These are phyloP conservation scores for Nebria brevicollis DNA, from an alignment of 2,888 invertebrate species.

Conservation along the genomic window DNA sequence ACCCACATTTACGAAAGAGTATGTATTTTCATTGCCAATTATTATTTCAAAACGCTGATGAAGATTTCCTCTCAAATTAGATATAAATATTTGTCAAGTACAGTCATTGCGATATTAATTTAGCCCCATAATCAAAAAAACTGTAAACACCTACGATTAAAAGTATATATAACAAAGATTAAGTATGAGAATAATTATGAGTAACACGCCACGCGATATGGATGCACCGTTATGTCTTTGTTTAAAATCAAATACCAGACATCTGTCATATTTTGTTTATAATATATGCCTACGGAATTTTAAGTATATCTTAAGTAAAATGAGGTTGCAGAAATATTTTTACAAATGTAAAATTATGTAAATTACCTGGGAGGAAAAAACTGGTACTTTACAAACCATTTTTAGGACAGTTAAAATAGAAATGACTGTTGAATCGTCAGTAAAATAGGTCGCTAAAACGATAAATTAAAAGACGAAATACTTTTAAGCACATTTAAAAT, in stretches of 20 bases:
- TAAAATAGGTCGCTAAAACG: background rate
- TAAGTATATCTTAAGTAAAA: background rate
- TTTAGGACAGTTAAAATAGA: background rate
- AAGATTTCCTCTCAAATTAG: constrained; percentile 15
- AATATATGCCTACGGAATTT: background rate
- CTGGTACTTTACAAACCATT: background rate
- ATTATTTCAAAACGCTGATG: constrained; percentile 14
- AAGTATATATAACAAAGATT: background rate
- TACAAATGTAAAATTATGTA: background rate
- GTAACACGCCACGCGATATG: background rate
- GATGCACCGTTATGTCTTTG: background rate
- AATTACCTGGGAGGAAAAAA: background rate
- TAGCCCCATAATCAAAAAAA: too few relatives aligned
- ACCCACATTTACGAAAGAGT: constrained; percentile 33
- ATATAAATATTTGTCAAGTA: background rate
- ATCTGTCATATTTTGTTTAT: background rate
- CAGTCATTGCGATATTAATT: too few relatives aligned
- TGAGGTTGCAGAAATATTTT: background rate
- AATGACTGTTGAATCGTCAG: background rate
- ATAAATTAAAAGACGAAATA: background rate
- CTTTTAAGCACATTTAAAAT: background rate
- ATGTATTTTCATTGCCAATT: constrained; percentile 35
- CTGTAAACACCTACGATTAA: background rate
- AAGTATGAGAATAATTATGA: background rate
- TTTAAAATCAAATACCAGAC: background rate